phyloP scores from a whole-genome alignment of 2,888 invertebrate species.

The Lottia scabra region DNA sequence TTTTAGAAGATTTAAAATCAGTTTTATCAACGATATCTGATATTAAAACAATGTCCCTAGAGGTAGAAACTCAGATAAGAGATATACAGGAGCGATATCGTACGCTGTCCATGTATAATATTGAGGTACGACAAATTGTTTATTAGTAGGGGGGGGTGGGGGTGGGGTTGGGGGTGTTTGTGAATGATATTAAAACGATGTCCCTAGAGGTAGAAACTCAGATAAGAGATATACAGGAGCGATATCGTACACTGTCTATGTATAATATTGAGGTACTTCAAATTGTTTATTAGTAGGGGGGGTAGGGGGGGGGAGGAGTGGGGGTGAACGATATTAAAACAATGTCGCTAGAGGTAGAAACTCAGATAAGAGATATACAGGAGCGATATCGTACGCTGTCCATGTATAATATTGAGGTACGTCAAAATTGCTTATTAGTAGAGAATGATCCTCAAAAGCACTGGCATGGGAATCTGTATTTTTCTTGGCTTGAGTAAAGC shows the following conservation, averaged over 20 bases:
- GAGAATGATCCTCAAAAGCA: too few species aligned
- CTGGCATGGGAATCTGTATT: too few species aligned
- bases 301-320: too few species aligned
- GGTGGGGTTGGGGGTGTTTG: too few species aligned
- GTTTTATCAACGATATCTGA: conserved; percentile 86
- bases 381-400: conserved; percentile 82
- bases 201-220: conserved; percentile 84
- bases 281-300: too few species aligned
- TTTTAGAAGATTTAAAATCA: conserved; percentile 83
- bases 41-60: conserved; percentile 81
- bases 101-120: conserved; percentile 79
- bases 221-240: conserved; percentile 81
- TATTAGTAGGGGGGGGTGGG: too few species aligned
- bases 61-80: conserved; percentile 81
- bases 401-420: conserved; percentile 79
- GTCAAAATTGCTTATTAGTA: not conserved
- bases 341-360: conserved; percentile 82
- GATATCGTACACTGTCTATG: conserved; percentile 80
- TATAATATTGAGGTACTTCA: conserved; percentile 77
- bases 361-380: conserved; percentile 79
- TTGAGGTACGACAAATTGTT: conserved; percentile 72
- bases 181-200: conserved; percentile 79
- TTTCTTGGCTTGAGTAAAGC: too few species aligned
- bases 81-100: conserved; percentile 83
- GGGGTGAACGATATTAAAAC: conserved; percentile 80